Evolutionary conservation across 2,113 vertebrate genomes (phyloP).

Genomic region (Plectropomus leopardus): DNA sequence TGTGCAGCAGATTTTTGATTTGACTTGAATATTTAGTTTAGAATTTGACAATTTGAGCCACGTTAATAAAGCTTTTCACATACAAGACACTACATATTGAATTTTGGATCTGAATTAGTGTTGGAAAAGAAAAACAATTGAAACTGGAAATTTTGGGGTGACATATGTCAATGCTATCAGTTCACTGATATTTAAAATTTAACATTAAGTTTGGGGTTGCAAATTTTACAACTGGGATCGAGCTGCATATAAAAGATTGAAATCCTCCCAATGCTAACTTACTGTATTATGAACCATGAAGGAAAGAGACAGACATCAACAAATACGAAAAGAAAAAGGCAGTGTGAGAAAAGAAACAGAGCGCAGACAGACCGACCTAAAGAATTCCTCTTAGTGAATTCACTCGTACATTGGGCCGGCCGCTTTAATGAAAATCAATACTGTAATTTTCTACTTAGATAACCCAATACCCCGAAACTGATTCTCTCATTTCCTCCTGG

Average conservation of each 20-base stretch:
- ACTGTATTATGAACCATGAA: neutral
- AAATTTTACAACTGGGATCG: neutral
- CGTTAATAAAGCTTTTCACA: neutral
- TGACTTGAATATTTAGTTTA: neutral
- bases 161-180: neutral
- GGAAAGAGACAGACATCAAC: neutral
- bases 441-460: conserved; percentile 85
- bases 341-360: neutral
- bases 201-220: neutral
- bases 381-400: conserved; percentile 75
- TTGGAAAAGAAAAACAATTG: too few relatives aligned
- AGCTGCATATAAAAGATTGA: neutral
- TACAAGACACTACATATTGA: neutral
- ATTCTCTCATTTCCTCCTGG: conserved; percentile 83
- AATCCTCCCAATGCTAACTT: neutral
- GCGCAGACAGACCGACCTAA: conserved; percentile 37
- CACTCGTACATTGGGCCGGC: conserved; percentile 47
- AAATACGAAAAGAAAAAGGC: conserved; percentile 10
- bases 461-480: conserved; percentile 78
- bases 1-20: neutral
- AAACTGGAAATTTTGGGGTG: too few relatives aligned
- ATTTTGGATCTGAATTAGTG: neutral
- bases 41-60: neutral
- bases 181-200: neutral
- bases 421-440: conserved; percentile 86